These are phyloP conservation scores for Threskiornis aethiopicus DNA, from an alignment of 2,797 vertebrate genomes.

Conservation along the genomic window DNA sequence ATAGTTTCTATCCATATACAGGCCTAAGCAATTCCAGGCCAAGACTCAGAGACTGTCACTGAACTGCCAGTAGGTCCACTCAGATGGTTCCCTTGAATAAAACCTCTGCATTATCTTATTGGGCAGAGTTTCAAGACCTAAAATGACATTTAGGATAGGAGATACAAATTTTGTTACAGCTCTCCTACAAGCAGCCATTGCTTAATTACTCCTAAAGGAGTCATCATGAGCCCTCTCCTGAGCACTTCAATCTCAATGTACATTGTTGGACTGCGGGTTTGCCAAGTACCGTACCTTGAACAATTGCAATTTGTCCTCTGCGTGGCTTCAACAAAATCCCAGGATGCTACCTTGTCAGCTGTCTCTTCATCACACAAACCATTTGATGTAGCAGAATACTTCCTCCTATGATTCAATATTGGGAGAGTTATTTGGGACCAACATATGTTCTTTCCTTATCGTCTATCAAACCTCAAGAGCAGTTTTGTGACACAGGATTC, in stretches of 20 bases:
- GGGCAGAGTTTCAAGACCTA: conserved; percentile 32
- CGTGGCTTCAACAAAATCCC: conserved; percentile 94
- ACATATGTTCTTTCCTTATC: conserved; percentile 1
- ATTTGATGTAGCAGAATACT: conserved; percentile 89
- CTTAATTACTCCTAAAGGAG: conserved; percentile 19
- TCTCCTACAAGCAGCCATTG: not conserved
- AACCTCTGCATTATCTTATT: not conserved
- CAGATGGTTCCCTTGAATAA: not conserved
- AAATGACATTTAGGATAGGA: conserved; percentile 32
- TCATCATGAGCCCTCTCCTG: not conserved
- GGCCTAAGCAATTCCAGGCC: not conserved
- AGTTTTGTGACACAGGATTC: not conserved
- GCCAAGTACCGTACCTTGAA: conserved; percentile 83
- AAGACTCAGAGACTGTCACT: not conserved
- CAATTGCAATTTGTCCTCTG: conserved; percentile 93
- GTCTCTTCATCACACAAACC: conserved; percentile 89
- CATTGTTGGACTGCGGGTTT: not conserved
- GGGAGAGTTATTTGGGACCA: conserved; percentile 47
- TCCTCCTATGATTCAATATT: conserved; percentile 80
- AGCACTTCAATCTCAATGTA: not conserved
- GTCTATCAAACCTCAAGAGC: conserved; percentile 10
- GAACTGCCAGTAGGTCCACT: not conserved
- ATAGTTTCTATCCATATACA: not conserved
- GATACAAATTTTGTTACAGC: not conserved
- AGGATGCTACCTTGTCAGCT: conserved; percentile 84